Percentiles rank a stretch among this genome's conserved stretches.
Conservation (phyloP, 2,113 vertebrate species). For the Manacus vitellinus region DNA sequence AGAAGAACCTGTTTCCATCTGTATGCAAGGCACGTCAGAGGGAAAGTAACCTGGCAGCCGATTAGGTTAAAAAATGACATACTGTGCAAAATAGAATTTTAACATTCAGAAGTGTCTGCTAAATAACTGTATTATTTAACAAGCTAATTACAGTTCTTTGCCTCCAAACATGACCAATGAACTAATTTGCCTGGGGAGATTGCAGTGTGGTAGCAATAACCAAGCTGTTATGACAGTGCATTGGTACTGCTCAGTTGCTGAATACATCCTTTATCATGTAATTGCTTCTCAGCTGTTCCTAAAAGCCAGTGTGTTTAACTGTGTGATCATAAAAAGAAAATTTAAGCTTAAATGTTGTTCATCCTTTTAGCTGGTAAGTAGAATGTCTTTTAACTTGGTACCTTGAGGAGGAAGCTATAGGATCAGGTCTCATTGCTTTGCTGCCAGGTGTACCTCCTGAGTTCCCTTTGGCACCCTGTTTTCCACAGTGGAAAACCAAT, state of each 20-base stretch:
- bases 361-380: neutral
- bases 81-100: conserved; percentile 25
- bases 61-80: conserved; percentile 20
- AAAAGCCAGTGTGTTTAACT: neutral
- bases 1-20: conserved; percentile 35
- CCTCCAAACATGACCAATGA: conserved; percentile 44
- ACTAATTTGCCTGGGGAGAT: conserved; percentile 13
- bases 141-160: conserved; percentile 31
- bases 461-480: neutral
- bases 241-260: neutral
- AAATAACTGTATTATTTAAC: conserved; percentile 50
- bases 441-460: neutral
- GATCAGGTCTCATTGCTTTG: neutral
- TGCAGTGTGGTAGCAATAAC: conserved; percentile 32
- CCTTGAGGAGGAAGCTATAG: neutral
- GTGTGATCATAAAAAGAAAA: neutral
- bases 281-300: conserved; percentile 2
- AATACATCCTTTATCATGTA: neutral
- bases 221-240: conserved; percentile 20
- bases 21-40: neutral
- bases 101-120: neutral
- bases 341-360: neutral
- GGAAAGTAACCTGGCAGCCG: neutral
- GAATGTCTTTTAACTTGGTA: neutral
- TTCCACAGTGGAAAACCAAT: neutral